phyloP scores from a whole-genome alignment of 2,113 vertebrate genomes.

The Accipiter cooperii region DNA sequence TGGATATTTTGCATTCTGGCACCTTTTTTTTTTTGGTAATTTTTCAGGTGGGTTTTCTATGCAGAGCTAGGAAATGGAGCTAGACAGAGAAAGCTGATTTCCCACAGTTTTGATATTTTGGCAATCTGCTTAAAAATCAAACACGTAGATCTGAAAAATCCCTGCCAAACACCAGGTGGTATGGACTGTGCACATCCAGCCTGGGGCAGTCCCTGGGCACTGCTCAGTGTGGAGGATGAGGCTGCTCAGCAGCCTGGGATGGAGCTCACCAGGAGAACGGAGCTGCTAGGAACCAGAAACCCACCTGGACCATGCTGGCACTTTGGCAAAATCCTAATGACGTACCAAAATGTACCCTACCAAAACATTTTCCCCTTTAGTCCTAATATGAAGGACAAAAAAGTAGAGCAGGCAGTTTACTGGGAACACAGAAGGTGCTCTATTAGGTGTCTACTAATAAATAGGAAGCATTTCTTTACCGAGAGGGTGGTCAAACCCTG shows the following conservation, averaged over 20 bases:
- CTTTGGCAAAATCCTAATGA: not conserved
- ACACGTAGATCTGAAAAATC: not conserved
- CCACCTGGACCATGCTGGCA: not conserved
- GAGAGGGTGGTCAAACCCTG: not conserved
- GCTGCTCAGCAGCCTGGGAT: not conserved
- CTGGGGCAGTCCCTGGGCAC: not conserved
- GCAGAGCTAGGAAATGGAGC: not conserved
- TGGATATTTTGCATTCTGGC: not conserved
- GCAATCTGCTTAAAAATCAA: not conserved
- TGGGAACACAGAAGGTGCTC: not conserved
- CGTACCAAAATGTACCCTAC: not conserved
- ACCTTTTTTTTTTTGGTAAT: not conserved
- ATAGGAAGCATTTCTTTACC: not conserved
- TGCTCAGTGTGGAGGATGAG: not conserved
- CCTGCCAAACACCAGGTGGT: not conserved
- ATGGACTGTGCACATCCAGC: not conserved
- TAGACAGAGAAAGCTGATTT: not conserved
- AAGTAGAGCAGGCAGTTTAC: not conserved
- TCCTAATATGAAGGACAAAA: not conserved
- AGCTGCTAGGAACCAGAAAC: not conserved
- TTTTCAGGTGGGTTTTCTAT: not conserved
- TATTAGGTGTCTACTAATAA: not conserved
- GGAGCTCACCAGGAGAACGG: not conserved
- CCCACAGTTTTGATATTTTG: not conserved
- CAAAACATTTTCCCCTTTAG: not conserved